Conservation (phyloP, 2,888 invertebrate species). For the Netelia inedita region DNA sequence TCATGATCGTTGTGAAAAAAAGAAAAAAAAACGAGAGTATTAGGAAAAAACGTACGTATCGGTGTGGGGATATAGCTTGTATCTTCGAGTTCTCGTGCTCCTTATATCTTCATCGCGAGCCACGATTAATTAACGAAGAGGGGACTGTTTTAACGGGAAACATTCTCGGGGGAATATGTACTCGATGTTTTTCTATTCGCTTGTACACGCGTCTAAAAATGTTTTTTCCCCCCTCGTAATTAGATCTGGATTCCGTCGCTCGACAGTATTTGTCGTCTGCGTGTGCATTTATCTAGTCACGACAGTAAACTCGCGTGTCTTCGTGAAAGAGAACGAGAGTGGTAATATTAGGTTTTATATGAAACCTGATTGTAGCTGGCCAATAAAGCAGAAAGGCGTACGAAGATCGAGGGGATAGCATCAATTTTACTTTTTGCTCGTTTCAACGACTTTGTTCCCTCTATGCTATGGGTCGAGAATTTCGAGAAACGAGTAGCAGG, state of each 20-base stretch:
- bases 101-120: slow-evolving; percentile 31
- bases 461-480: slow-evolving; percentile 11
- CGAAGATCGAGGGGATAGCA: slow-evolving; percentile 1
- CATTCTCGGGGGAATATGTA: slow-evolving; percentile 12
- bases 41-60: not conserved
- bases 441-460: not conserved
- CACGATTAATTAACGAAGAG: slow-evolving; percentile 36
- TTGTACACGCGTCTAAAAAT: not conserved
- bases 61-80: slow-evolving; percentile 13
- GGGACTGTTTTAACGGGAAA: slow-evolving; percentile 12
- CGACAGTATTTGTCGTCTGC: not conserved
- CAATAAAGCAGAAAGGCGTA: slow-evolving; percentile 23
- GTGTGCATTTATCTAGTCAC: not conserved
- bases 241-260: slow-evolving; percentile 50
- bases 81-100: not conserved
- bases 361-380: not conserved
- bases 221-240: slow-evolving; percentile 53
- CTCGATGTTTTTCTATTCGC: not conserved
- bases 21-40: too few species aligned
- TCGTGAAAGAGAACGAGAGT: slow-evolving; percentile 51
- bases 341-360: slow-evolving; percentile 41
- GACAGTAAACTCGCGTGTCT: slow-evolving; percentile 2
- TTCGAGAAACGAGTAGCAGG: slow-evolving; percentile 17
- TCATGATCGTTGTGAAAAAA: slow-evolving; percentile 2
- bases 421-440: slow-evolving; percentile 2